These are phyloP conservation scores for Tenualosa ilisha DNA, from an alignment of 2,797 vertebrate genomes.

Conservation along the genomic window DNA sequence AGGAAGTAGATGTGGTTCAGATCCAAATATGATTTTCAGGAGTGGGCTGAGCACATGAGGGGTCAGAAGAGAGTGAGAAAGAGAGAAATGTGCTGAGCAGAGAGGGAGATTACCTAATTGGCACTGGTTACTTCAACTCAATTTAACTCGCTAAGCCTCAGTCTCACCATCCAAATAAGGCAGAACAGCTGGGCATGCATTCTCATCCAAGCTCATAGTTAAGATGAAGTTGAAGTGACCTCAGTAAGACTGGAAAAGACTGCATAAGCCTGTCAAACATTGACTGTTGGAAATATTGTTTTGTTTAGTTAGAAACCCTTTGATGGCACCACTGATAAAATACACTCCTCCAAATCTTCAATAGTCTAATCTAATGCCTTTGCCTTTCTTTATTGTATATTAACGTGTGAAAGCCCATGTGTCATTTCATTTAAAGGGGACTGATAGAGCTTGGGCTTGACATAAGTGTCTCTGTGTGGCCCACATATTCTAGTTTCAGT, in stretches of 20 bases:
- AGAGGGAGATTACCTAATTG: constrained; percentile 36
- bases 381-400: no score
- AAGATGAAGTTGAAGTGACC: no score
- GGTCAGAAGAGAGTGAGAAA: not conserved
- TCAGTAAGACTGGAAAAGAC: no score
- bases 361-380: not conserved
- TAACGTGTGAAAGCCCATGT: no score
- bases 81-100: not conserved
- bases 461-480: not conserved
- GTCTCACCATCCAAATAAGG: not conserved
- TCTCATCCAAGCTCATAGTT: not conserved
- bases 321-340: not conserved
- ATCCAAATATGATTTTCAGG: not conserved
- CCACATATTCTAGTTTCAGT: not conserved
- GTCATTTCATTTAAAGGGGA: no score
- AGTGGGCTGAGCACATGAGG: not conserved
- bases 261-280: no score
- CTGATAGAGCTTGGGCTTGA: no score
- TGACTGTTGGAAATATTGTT: not conserved
- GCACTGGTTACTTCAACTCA: constrained; percentile 22
- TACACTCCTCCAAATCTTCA: not conserved
- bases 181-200: not conserved
- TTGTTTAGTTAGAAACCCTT: not conserved
- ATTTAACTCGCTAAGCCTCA: no score
- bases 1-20: not conserved